Evolutionary conservation across 2,113 vertebrate genomes (phyloP).

Genomic region (Ammodytes marinus): DNA sequence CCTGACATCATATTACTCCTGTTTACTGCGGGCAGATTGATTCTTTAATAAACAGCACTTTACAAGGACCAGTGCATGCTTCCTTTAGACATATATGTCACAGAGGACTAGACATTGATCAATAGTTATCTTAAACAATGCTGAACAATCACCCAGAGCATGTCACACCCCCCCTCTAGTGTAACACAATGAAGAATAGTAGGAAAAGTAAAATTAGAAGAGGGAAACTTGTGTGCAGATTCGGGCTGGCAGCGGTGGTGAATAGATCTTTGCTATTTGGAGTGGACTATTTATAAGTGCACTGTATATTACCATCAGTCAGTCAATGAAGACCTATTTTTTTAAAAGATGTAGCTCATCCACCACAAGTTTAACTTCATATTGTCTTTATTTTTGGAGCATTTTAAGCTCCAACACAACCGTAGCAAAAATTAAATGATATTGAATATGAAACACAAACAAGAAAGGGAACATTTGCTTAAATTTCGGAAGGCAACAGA

Average conservation of each 20-base stretch:
- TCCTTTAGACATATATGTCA: conserved; percentile 40
- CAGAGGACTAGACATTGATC: conserved; percentile 34
- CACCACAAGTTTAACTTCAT: neutral
- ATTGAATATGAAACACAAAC: neutral
- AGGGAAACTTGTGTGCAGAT: neutral
- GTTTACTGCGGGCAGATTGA: conserved; percentile 25
- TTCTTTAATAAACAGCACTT: conserved; percentile 48
- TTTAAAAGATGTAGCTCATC: neutral
- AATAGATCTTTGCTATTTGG: neutral
- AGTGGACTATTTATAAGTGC: neutral
- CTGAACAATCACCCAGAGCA: conserved; percentile 25
- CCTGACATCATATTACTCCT: conserved; percentile 11
- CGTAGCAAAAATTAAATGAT: neutral
- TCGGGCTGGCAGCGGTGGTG: neutral
- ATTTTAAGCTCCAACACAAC: neutral
- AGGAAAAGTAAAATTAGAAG: neutral
- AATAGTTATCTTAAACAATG: conserved; percentile 42
- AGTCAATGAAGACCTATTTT: neutral
- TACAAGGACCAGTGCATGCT: conserved; percentile 38
- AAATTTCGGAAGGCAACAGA: conserved; percentile 13
- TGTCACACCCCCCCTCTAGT: neutral
- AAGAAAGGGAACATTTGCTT: neutral
- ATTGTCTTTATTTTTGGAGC: neutral
- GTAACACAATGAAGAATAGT: neutral
- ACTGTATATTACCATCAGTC: neutral